A percentile compares a stretch with the other conserved stretches of the same genome.
Evolutionary conservation across 2,888 invertebrate genomes (phyloP).

Genomic region (Ormyrus labotus): DNA sequence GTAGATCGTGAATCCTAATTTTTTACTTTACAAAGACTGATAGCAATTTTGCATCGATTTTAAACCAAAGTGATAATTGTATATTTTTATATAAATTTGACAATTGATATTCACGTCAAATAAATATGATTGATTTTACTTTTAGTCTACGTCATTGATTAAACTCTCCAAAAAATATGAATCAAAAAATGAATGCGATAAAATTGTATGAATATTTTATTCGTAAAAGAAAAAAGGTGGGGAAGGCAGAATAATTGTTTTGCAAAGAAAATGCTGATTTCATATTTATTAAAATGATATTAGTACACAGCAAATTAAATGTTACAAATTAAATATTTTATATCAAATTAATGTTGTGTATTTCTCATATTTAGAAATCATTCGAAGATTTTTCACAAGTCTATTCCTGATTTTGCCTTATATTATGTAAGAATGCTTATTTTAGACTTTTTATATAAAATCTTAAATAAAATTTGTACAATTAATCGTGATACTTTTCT

Average conservation of each 20-base stretch:
- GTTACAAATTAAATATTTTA: slow-evolving; percentile 36
- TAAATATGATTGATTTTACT: no score
- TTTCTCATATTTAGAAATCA: no score
- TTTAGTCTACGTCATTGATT: no score
- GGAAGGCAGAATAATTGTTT: not conserved
- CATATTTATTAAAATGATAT: slow-evolving; percentile 51
- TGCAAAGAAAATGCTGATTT: slow-evolving; percentile 8
- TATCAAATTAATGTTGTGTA: not conserved
- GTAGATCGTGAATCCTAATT: no score
- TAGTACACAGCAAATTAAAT: slow-evolving; percentile 38
- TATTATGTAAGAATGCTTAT: slow-evolving; percentile 23
- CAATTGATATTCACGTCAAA: no score
- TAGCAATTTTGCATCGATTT: no score
- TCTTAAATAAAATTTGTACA: slow-evolving; percentile 45
- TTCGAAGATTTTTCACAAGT: not conserved
- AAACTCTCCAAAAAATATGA: no score
- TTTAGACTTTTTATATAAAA: slow-evolving; percentile 39
- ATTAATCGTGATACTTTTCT: slow-evolving; percentile 26
- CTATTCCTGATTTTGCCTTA: slow-evolving; percentile 17
- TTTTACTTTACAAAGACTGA: no score
- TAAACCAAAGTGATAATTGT: no score
- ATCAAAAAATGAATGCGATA: no score
- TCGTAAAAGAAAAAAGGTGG: no score
- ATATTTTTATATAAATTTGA: no score
- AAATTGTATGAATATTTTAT: not conserved